These are phyloP conservation scores for Tridacna crocea DNA, from an alignment of 2,888 invertebrate genomes.

Conservation along the genomic window DNA sequence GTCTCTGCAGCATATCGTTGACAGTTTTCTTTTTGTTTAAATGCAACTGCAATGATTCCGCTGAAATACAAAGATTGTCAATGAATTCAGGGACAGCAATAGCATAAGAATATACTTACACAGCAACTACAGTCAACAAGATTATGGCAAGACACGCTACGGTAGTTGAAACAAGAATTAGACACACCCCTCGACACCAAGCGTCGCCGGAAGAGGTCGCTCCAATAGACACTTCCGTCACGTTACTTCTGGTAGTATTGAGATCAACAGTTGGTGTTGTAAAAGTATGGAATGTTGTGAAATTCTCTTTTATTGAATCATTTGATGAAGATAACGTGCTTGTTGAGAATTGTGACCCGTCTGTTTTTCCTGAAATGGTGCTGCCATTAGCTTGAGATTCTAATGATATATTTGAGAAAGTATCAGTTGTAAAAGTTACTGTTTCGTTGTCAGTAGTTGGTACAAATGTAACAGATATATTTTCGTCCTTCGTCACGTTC, in stretches of 20 bases:
- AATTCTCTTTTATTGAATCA: background rate
- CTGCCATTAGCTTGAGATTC: background rate
- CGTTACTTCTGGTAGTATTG: background rate
- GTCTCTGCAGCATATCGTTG: too few species aligned
- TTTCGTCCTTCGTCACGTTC: background rate
- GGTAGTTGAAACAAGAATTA: background rate
- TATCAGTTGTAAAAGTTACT: background rate
- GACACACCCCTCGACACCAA: conserved; percentile 14
- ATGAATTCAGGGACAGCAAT: too few species aligned
- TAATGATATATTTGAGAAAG: background rate
- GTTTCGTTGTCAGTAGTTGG: conserved; percentile 1
- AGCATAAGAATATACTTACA: too few species aligned
- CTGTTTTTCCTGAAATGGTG: background rate
- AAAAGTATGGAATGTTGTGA: conserved; percentile 20
- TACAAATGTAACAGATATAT: background rate
- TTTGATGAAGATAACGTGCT: background rate
- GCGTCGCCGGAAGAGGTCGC: conserved; percentile 10
- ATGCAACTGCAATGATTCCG: too few species aligned
- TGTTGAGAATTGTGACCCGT: background rate
- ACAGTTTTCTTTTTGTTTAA: too few species aligned
- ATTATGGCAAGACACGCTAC: conserved; percentile 9
- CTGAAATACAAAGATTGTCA: too few species aligned
- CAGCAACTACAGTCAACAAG: background rate
- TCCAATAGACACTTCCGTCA: background rate
- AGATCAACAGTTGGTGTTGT: background rate